Conservation (phyloP, 2,888 invertebrate genomes). For the Ectropis crepuscularia region DNA sequence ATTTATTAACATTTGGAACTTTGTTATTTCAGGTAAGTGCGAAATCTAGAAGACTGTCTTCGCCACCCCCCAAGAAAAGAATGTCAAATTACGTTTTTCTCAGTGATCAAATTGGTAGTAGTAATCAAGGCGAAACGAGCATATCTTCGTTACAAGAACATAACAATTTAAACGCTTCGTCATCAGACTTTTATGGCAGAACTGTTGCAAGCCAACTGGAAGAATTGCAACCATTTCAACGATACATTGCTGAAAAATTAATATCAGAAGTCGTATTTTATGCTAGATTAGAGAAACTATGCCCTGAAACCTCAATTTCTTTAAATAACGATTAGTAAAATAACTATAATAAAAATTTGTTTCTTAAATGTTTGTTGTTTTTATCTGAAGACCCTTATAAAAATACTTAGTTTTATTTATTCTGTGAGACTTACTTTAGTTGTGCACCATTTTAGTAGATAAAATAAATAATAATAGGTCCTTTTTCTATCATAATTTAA, state of each 20-base stretch:
- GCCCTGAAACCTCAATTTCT: constrained; percentile 30
- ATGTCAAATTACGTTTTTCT: constrained; percentile 11
- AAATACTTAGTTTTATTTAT: no score
- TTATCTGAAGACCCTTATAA: no score
- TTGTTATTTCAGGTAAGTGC: constrained; percentile 12
- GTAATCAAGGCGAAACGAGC: background rate
- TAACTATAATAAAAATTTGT: background rate
- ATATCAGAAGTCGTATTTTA: constrained; percentile 57
- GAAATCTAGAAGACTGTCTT: constrained; percentile 4
- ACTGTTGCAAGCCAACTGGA: constrained; percentile 50
- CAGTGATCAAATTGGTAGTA: constrained; percentile 3
- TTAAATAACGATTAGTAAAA: constrained; percentile 16
- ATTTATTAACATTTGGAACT: background rate
- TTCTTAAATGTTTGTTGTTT: no score
- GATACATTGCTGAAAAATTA: constrained; percentile 56
- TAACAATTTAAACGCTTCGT: constrained; percentile 4
- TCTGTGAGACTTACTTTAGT: no score
- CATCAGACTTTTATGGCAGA: constrained; percentile 40
- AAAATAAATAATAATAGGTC: no score
- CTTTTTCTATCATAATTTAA: no score
- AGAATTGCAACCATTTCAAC: constrained; percentile 48
- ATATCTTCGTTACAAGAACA: no score
- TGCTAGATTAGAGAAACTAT: constrained; percentile 51
- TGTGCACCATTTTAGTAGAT: no score
- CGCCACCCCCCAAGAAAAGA: constrained; percentile 16